These are phyloP conservation scores for Podotricha telesiphe DNA, from an alignment of 2,888 invertebrate species.

Conservation along the genomic window DNA sequence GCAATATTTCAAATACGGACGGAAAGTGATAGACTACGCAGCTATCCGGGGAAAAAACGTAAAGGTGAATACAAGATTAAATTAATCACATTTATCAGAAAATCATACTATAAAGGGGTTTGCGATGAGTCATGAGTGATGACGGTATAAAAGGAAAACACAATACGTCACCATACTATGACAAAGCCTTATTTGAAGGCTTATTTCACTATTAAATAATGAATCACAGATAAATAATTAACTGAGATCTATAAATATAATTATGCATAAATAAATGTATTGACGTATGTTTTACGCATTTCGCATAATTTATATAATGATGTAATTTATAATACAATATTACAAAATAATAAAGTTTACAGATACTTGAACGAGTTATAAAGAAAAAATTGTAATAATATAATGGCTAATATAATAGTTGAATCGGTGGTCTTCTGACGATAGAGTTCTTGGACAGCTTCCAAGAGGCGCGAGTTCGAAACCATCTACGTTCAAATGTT, in stretches of 20 bases:
- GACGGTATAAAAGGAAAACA: conserved; percentile 18
- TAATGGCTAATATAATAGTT: too few species aligned
- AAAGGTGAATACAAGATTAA: conserved; percentile 6
- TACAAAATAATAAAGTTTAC: too few species aligned
- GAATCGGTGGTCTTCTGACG: too few species aligned
- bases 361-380: too few species aligned
- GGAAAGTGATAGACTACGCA: too few species aligned
- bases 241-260: conserved; percentile 4
- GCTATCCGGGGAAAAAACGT: too few species aligned
- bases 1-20: too few species aligned
- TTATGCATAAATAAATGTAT: not conserved
- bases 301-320: not conserved
- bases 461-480: too few species aligned
- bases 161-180: conserved; percentile 22
- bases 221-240: conserved; percentile 13
- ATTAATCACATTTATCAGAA: conserved; percentile 5
- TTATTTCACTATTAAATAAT: conserved; percentile 6
- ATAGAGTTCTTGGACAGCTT: too few species aligned
- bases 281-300: conserved; percentile 1
- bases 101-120: conserved; percentile 3
- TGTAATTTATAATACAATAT: not conserved
- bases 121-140: conserved; percentile 33
- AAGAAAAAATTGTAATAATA: too few species aligned
- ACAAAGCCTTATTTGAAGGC: conserved; percentile 15
- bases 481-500: too few species aligned